These are phyloP conservation scores for Leucophenga montana DNA, from an alignment of 2,888 invertebrate genomes.

Conservation along the genomic window DNA sequence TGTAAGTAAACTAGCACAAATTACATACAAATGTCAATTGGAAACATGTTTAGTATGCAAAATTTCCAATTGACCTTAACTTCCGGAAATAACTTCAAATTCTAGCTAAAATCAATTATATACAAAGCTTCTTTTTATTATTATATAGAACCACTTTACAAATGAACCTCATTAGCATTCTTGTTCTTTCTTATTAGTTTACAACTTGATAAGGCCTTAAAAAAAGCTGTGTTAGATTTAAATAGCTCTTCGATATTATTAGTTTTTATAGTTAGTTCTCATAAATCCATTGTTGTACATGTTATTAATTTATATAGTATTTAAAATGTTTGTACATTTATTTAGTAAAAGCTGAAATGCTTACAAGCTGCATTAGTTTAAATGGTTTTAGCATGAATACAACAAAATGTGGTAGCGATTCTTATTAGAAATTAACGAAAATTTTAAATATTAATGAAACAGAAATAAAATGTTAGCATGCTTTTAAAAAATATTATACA, in stretches of 20 bases:
- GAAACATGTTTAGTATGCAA: too few species aligned
- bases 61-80: too few species aligned
- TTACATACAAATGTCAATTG: too few species aligned
- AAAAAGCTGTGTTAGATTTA: slow-evolving; percentile 23
- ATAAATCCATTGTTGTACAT: too few species aligned
- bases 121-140: slow-evolving; percentile 2
- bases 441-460: not conserved
- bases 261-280: not conserved
- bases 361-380: too few species aligned
- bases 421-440: slow-evolving; percentile 47
- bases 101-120: not conserved
- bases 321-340: too few species aligned
- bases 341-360: too few species aligned
- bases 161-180: slow-evolving; percentile 64
- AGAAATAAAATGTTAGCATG: not conserved
- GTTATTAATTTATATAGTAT: too few species aligned
- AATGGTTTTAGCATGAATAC: not conserved
- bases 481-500: not conserved
- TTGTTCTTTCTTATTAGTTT: slow-evolving; percentile 42
- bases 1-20: too few species aligned
- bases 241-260: not conserved
- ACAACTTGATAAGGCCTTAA: slow-evolving; percentile 29
- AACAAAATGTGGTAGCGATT: slow-evolving; percentile 60
- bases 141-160: slow-evolving; percentile 4
- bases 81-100: not conserved